These are phyloP conservation scores for Pocillopora grandis DNA, from an alignment of 92 coral and sea anemone genomes.

Conservation along the genomic window DNA sequence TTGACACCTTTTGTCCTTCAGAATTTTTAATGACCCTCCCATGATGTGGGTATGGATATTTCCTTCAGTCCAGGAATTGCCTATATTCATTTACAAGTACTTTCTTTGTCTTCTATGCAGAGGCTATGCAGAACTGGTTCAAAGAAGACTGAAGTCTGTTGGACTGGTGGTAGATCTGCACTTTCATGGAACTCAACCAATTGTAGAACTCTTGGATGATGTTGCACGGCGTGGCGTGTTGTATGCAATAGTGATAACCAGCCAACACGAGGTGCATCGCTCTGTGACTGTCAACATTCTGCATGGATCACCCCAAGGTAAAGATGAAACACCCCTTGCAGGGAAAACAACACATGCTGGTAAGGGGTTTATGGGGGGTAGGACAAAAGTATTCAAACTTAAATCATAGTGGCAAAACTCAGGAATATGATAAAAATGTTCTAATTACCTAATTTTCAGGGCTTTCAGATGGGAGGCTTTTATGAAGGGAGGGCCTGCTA, in stretches of 20 bases:
- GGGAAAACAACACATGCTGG: conserved; percentile 34
- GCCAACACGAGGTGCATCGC: conserved; percentile 97
- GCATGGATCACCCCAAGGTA: conserved; percentile 99
- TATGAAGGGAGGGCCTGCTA: too few species aligned
- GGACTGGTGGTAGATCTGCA: conserved; percentile 93
- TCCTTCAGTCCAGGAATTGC: too few species aligned
- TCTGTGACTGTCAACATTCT: conserved; percentile 97
- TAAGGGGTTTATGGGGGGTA: conserved; percentile 27
- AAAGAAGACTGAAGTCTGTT: conserved; percentile 73
- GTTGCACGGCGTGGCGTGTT: conserved; percentile 93
- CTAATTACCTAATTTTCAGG: too few species aligned
- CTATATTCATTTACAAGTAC: too few species aligned
- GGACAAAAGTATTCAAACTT: background rate
- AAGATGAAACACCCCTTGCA: conserved; percentile 47
- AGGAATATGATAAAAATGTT: too few species aligned
- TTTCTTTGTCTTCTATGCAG: conserved; percentile 35
- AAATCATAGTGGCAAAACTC: too few species aligned
- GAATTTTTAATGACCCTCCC: too few species aligned
- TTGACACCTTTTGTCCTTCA: too few species aligned
- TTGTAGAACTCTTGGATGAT: conserved; percentile 80
- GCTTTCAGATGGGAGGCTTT: too few species aligned
- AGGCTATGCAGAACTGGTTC: conserved; percentile 94
- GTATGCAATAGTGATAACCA: conserved; percentile 89
- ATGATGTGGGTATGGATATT: too few species aligned
- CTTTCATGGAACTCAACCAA: conserved; percentile 79